phyloP scores from a whole-genome alignment of 2,888 invertebrate genomes.

The Penaeus monodon region DNA sequence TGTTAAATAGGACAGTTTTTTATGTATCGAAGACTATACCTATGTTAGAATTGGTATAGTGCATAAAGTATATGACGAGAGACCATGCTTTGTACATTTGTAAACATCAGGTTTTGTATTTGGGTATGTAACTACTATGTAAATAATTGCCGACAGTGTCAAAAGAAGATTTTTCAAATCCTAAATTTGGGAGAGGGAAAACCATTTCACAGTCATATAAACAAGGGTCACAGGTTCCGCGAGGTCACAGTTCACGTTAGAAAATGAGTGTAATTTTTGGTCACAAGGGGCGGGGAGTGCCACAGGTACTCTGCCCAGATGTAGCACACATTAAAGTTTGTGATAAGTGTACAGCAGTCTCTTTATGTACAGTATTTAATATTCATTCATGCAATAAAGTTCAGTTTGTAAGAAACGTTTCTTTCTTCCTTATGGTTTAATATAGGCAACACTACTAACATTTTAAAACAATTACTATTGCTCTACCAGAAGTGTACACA shows the following conservation, averaged over 20 bases:
- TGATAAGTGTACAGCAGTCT: slow-evolving; percentile 57
- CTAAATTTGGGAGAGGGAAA: slow-evolving; percentile 29
- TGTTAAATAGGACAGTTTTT: no score
- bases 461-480: no score
- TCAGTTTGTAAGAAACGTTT: slow-evolving; percentile 43
- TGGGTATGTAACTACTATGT: neutral
- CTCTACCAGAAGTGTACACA: no score
- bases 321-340: slow-evolving; percentile 40
- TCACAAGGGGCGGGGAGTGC: slow-evolving; percentile 39
- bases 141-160: neutral
- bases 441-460: no score
- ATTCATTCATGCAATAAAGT: slow-evolving; percentile 59
- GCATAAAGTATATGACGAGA: neutral
- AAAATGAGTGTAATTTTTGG: slow-evolving; percentile 31
- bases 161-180: neutral
- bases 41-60: no score
- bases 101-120: neutral
- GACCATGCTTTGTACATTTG: neutral
- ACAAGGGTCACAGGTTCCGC: slow-evolving; percentile 36
- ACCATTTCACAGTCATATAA: slow-evolving; percentile 38
- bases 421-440: neutral
- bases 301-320: slow-evolving; percentile 25
- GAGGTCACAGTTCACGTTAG: slow-evolving; percentile 43
- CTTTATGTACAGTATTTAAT: slow-evolving; percentile 63
- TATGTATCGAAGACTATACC: no score